Conservation (phyloP, 2,113 vertebrate species). For the Herpetotheres cachinnans region DNA sequence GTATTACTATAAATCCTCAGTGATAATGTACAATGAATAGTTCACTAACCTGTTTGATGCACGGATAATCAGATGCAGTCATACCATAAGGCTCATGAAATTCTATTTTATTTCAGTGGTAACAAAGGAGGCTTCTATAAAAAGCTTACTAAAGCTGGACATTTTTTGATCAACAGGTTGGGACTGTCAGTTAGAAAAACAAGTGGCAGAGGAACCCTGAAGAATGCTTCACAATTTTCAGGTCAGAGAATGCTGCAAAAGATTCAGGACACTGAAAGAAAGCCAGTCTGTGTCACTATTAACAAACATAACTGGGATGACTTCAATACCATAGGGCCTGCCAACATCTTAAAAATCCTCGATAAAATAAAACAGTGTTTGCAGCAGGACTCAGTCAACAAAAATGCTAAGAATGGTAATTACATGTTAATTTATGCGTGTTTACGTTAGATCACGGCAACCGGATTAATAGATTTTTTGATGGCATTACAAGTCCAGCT, state of each 20-base stretch:
- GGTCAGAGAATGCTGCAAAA: not conserved
- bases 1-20: not conserved
- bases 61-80: not conserved
- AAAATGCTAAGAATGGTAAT: not conserved
- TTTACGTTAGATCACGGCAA: not conserved
- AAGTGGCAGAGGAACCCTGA: not conserved
- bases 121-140: not conserved
- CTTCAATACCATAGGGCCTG: not conserved
- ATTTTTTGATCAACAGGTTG: not conserved
- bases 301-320: not conserved
- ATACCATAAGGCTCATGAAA: not conserved
- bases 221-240: not conserved
- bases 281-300: not conserved
- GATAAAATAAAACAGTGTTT: not conserved
- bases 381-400: not conserved
- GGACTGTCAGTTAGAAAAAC: not conserved
- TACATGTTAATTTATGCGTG: not conserved
- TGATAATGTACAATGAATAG: not conserved
- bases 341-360: not conserved
- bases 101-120: not conserved
- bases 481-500: not conserved
- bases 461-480: not conserved
- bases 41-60: not conserved
- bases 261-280: not conserved
- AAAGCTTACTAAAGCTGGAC: not conserved